Conservation (phyloP, 2,113 vertebrate genomes). For the Saguinus midas region DNA sequence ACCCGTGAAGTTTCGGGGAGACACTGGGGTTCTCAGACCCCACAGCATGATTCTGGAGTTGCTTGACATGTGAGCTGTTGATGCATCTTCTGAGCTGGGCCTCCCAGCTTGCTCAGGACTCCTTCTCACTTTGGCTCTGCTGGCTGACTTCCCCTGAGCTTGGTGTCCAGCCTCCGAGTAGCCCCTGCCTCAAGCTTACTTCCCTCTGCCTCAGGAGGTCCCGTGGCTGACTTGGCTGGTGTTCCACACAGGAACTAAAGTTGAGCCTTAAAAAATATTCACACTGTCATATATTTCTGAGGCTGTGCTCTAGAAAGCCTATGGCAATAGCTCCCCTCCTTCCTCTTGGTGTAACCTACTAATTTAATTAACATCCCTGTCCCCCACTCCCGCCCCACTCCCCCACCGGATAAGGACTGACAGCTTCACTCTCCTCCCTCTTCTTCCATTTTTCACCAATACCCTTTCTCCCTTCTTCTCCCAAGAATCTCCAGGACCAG, state of each 20-base stretch:
- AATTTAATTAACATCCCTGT: neutral
- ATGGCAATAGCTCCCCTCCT: neutral
- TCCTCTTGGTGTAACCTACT: neutral
- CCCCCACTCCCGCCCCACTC: rapidly evolving
- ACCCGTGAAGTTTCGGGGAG: neutral
- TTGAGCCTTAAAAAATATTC: neutral
- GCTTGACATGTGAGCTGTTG: too few species aligned
- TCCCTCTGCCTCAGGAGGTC: neutral
- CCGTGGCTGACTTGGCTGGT: neutral
- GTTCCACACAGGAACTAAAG: neutral
- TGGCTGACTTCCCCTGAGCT: too few species aligned
- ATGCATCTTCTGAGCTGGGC: neutral
- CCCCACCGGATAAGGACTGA: neutral
- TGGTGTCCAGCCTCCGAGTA: too few species aligned
- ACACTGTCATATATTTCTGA: neutral
- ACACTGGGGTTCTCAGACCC: neutral
- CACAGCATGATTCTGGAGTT: neutral
- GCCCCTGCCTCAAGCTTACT: too few species aligned
- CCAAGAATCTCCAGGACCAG: neutral
- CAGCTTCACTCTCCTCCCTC: rapidly evolving
- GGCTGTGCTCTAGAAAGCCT: too few species aligned
- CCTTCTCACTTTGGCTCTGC: neutral
- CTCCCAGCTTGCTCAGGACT: neutral
- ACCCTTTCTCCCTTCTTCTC: neutral
- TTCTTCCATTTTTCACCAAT: neutral